Evolutionary conservation across 1,140 invertebrate genomes (phyloP), one percentile per base, ranked within the genome.

Genomic region (Phthorimaea operculella): DNA sequence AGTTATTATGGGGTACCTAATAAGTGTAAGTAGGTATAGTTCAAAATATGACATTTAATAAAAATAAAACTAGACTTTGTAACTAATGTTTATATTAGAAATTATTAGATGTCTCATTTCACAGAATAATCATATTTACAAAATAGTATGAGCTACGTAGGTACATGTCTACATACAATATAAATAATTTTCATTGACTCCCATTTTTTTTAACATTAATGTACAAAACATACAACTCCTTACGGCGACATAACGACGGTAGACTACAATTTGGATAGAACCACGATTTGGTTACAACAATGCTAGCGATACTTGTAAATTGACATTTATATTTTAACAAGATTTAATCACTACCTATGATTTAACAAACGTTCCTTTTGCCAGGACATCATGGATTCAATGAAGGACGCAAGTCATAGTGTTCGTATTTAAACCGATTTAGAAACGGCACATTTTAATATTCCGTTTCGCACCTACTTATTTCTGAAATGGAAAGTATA

Each of bases 61-160:
- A 21, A 74, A 83, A 80, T 82, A 78, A 84, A 84, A 84, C 79
- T 73, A 74, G 71, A 74, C 67, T 76, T 52, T 79, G 70, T 82
- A 84, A 84, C 76, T 84, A 84, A 74, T 81, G 68, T 84, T 82
- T 84, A 81, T 84, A 70, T 70, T 72, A 66, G 82, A 78, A 81
- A 81, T 79, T 75, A 84, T 81, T 80, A 78, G 15, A 28, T 47
- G 78, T 84, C 77, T 82, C 81, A 82, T 80, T 84, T 82, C 82
- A 84, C 79, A 81, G 70, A 76, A 65, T 76, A 80, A 76, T 79
- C 67, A 77, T 84, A 84, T 84, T 84, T 84, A 84, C 81, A 84
- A 80, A n/a, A 81, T 71, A 72, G 69, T 84, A 82, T 60, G 63
- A 76, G 54, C 78, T 84, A 84, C 62, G 62, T 84, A 84, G 60